phyloP scores from a whole-genome alignment of 1,140 invertebrate species.

The Ips nitidus region DNA sequence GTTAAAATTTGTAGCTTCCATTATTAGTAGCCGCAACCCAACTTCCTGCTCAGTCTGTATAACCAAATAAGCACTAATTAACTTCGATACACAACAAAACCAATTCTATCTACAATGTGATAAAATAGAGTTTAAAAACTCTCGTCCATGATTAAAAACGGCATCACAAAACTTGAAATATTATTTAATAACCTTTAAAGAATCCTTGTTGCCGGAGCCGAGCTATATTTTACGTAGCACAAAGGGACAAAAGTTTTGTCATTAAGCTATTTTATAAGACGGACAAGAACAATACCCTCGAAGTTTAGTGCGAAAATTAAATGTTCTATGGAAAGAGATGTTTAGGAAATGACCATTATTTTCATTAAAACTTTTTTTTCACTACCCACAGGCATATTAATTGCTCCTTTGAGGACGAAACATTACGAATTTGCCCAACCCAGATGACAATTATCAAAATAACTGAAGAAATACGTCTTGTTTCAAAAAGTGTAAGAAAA shows the following conservation, averaged over 20 bases:
- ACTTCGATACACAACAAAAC: neutral
- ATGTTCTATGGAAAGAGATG: neutral
- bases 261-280: conserved; percentile 21
- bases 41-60: no score
- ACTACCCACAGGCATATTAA: no score
- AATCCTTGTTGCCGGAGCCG: conserved; percentile 15
- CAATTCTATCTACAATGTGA: neutral
- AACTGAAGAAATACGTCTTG: no score
- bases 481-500: no score
- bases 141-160: conserved; percentile 12
- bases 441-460: no score
- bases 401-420: no score
- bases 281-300: conserved; percentile 12
- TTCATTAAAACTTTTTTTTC: neutral
- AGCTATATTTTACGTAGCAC: conserved; percentile 18
- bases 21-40: no score
- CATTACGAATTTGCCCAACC: no score
- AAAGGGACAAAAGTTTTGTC: conserved; percentile 21
- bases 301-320: neutral
- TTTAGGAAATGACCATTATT: conserved; percentile 3
- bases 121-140: conserved; percentile 9
- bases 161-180: conserved; percentile 16
- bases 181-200: conserved; percentile 22
- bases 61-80: neutral
- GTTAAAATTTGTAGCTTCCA: no score